Conservation (phyloP, 2,113 vertebrate genomes). For the Girardinichthys multiradiatus region DNA sequence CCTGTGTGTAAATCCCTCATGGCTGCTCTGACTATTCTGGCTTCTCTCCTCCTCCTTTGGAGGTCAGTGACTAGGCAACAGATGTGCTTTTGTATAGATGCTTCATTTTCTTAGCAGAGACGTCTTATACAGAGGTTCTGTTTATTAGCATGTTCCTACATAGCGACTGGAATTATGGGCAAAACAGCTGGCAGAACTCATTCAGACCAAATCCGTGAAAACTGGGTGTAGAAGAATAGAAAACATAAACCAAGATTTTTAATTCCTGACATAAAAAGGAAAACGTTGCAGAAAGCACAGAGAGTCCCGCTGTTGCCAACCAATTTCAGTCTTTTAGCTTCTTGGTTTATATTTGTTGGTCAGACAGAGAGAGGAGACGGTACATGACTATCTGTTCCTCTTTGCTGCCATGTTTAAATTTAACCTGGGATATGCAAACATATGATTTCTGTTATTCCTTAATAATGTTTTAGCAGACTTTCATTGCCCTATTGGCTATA, state of each 20-base stretch:
- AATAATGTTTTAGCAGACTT: not conserved
- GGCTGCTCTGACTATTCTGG: constrained; percentile 37
- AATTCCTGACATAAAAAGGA: not conserved
- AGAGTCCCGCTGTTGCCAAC: not conserved
- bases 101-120: constrained; percentile 5
- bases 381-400: not conserved
- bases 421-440: not conserved
- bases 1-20: constrained; percentile 46
- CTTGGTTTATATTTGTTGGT: not conserved
- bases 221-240: not conserved
- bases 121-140: not conserved
- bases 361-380: no score
- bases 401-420: not conserved
- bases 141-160: not conserved
- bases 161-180: not conserved
- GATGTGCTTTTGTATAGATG: constrained; percentile 4
- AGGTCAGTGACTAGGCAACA: constrained; percentile 65
- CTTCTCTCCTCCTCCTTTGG: constrained; percentile 25
- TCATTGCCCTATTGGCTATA: not conserved
- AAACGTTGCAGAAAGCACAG: not conserved
- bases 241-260: not conserved
- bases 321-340: not conserved
- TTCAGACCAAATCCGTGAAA: not conserved
- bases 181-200: not conserved
- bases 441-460: not conserved